Base-by-base conservation (phyloP, 2,888 invertebrate species). In the Galerucella calmariensis region DNA sequence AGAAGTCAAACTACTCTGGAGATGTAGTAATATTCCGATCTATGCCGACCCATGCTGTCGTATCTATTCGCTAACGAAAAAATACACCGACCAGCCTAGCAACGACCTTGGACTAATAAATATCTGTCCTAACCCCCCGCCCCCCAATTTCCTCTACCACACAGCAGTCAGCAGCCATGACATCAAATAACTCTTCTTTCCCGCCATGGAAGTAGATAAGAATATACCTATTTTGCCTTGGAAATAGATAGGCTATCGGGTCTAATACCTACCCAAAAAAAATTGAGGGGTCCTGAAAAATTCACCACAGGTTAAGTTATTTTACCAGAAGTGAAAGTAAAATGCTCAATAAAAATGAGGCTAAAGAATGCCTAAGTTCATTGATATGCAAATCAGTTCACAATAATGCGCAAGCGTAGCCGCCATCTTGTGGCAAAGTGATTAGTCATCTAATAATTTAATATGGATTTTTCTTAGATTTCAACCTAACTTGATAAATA, bases 371-470 rank as follows among this genome's bases (percentile, higher is more conserved):
- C 51, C 69, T 72, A 59, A 69, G 51, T 69, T 75, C 66, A 78
- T 76, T 75, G 68, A 73, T 72, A 75, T 74, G 69, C 58, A 72
- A 72, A 75, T 69, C 27, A 46, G 63, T 53, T 63, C 65, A 6
- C 6, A 51, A 35, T 56, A 75, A 44, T 48, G 79, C 80, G 80
- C 80, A 81, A 74, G 77, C 79, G 79, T 75, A 56, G 69, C 73
- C 71, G 77, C 80, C 80, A 81, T 81, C 75, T 81, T 81, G 75
- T 73, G 53, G 62, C 73, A 69, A 75, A 73, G 65, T 53, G 58
- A 73, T 76, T 75, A 74, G 74, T 72, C 76, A 73, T 67, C 73
- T 69, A 68, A 73, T 69, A 68, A 69, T 69, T 41, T 63, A 67
- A 53, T 71, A 74, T 72, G 24, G 71, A 73, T 69, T 73, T 78